phyloP scores from a whole-genome alignment of 2,113 vertebrate species.

The Neopipo cinnamomea region DNA sequence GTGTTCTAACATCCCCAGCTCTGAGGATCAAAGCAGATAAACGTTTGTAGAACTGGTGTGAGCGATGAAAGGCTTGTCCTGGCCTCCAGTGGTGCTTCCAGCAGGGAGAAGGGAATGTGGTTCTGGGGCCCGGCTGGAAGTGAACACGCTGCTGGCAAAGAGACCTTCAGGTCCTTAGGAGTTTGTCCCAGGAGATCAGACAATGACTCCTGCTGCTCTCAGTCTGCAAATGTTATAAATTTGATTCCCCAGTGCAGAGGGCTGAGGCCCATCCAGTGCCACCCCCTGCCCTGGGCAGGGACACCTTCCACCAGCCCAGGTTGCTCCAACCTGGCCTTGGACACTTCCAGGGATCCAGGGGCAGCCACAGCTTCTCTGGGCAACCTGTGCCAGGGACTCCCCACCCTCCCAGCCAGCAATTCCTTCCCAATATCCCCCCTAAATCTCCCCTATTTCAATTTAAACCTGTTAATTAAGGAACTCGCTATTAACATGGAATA shows the following conservation, averaged over 20 bases:
- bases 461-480: neutral
- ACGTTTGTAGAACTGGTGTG: neutral
- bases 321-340: neutral
- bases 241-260: fast-evolving
- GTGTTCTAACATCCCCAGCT: too few species aligned
- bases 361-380: neutral
- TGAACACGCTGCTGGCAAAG: neutral
- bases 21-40: neutral
- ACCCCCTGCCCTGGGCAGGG: neutral
- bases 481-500: neutral
- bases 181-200: neutral
- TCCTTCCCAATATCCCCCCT: neutral
- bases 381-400: neutral
- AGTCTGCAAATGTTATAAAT: neutral
- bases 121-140: neutral
- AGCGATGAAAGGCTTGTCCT: neutral
- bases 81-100: neutral
- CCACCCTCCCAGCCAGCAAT: neutral
- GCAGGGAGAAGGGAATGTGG: neutral
- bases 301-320: neutral
- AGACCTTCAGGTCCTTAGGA: neutral
- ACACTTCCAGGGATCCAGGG: neutral
- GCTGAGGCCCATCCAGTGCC: neutral
- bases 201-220: neutral
- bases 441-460: neutral